Evolutionary conservation across 92 coral and sea anemone species (phyloP).

Genomic region (Porites rus): DNA sequence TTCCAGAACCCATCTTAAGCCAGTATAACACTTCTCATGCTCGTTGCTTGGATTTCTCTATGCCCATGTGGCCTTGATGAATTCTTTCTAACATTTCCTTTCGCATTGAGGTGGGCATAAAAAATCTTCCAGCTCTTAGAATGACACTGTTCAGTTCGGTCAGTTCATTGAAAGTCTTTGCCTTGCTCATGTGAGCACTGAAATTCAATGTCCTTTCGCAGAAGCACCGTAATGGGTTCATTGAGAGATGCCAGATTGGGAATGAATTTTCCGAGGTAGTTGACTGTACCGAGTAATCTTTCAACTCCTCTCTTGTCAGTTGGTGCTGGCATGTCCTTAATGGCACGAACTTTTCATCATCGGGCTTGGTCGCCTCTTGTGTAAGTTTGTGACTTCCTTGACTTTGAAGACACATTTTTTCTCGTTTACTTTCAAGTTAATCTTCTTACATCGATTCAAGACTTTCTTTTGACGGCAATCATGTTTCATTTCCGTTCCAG

Average conservation of each 20-base stretch:
- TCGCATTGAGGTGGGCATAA: not conserved
- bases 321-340: conserved; percentile 56
- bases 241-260: conserved; percentile 35
- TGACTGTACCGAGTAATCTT: conserved; percentile 49
- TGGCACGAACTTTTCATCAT: conserved; percentile 33
- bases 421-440: not conserved
- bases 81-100: conserved; percentile 16
- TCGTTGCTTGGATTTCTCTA: too few species aligned
- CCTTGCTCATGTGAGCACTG: conserved; percentile 39
- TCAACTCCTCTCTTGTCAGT: conserved; percentile 49
- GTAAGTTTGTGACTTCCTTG: conserved; percentile 53
- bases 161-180: conserved; percentile 11
- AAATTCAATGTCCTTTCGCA: conserved; percentile 29
- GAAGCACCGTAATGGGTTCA: conserved; percentile 29
- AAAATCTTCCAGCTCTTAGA: not conserved
- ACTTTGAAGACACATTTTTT: conserved; percentile 49
- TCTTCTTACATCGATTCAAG: conserved; percentile 30
- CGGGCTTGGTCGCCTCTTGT: not conserved
- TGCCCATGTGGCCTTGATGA: not conserved
- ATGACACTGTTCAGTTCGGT: too few species aligned
- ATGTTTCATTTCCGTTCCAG: conserved; percentile 20
- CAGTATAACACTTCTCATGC: too few species aligned
- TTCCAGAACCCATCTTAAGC: too few species aligned
- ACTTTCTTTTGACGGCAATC: conserved; percentile 40
- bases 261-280: conserved; percentile 41